Evolutionary conservation across 2,797 vertebrate genomes (phyloP).

Genomic region (Liasis olivaceus): DNA sequence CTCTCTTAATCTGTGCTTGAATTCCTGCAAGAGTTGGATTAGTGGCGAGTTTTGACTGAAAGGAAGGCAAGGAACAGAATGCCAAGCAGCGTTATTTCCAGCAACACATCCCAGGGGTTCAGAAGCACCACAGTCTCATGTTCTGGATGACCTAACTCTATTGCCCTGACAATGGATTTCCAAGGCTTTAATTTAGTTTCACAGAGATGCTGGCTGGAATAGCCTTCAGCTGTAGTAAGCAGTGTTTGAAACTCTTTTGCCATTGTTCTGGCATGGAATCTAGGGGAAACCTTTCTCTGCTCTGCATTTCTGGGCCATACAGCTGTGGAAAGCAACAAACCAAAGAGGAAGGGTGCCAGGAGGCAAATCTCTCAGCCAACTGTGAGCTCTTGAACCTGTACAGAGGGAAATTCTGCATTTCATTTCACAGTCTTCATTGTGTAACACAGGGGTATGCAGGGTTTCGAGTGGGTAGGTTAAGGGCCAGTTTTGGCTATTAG

Average conservation of each 20-base stretch:
- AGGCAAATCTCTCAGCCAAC: not conserved
- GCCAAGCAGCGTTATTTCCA: not conserved
- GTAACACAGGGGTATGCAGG: not conserved
- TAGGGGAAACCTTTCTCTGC: not conserved
- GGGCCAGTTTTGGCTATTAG: not conserved
- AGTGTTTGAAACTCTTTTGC: not conserved
- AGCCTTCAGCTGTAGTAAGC: not conserved
- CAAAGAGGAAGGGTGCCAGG: not conserved
- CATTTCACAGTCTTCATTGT: not conserved
- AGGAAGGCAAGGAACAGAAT: not conserved
- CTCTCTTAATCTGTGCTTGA: not conserved
- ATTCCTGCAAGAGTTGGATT: not conserved
- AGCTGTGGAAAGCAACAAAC: not conserved
- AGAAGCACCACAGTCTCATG: not conserved
- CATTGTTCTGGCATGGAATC: not conserved
- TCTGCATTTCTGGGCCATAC: too few species aligned
- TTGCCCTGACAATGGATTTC: not conserved
- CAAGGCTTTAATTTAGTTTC: slow-evolving; percentile 6
- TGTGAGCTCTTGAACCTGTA: not conserved
- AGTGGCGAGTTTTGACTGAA: not conserved
- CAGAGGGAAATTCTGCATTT: not conserved
- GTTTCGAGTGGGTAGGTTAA: not conserved
- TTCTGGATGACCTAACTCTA: not conserved
- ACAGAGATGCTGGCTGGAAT: not conserved
- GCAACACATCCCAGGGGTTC: not conserved